These are phyloP conservation scores for Nowickia ferox DNA, from an alignment of 2,888 invertebrate species.

Conservation along the genomic window DNA sequence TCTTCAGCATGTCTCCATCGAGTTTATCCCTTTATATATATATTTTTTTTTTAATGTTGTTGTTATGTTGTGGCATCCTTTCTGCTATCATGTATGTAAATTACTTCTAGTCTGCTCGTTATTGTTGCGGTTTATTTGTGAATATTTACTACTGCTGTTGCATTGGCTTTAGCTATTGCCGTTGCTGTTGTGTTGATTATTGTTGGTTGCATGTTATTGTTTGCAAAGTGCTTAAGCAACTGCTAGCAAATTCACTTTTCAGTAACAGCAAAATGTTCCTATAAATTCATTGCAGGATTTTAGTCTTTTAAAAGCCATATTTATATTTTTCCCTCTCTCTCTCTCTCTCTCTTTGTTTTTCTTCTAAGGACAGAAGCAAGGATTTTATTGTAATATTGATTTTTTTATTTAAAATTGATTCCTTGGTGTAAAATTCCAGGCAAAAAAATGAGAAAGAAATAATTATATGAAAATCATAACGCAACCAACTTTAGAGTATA, in stretches of 20 bases:
- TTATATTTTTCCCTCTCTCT: neutral
- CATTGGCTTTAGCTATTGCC: slow-evolving; percentile 4
- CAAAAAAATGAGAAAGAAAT: slow-evolving; percentile 12
- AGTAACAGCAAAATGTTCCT: slow-evolving; percentile 22
- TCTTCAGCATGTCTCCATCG: slow-evolving; percentile 16
- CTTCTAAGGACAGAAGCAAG: neutral
- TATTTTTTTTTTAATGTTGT: neutral
- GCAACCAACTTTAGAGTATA: too few relatives aligned
- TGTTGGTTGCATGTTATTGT: slow-evolving; percentile 63
- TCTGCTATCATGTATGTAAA: slow-evolving; percentile 68
- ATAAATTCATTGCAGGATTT: neutral
- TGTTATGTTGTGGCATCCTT: slow-evolving; percentile 37
- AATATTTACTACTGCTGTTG: slow-evolving; percentile 57
- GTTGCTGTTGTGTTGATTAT: slow-evolving; percentile 45
- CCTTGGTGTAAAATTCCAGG: slow-evolving; percentile 49
- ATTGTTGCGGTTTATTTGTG: slow-evolving; percentile 70
- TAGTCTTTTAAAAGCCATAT: slow-evolving; percentile 35
- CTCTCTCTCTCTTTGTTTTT: slow-evolving; percentile 7
- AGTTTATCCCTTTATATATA: slow-evolving; percentile 21
- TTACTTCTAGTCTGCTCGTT: slow-evolving; percentile 70
- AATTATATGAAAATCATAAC: neutral
- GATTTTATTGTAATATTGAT: neutral
- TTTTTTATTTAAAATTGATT: slow-evolving; percentile 44
- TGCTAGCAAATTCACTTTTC: slow-evolving; percentile 69
- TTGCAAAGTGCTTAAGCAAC: slow-evolving; percentile 69